A percentile compares a stretch with the other conserved stretches of the same genome.
Conservation (phyloP, 2,888 invertebrate genomes). For the Scotopteryx bipunctaria region DNA sequence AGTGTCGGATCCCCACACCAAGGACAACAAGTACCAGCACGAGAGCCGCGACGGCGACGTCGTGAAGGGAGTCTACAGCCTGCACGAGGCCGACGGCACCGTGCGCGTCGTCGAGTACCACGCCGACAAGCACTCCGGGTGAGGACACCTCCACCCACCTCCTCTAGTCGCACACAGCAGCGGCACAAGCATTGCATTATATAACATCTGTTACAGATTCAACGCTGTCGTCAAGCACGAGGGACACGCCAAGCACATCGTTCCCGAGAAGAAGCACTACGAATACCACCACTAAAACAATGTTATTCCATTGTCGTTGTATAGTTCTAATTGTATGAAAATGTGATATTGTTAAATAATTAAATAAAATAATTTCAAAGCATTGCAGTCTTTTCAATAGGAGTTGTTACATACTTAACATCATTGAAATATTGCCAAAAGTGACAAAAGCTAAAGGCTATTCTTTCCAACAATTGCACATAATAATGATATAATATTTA, state of each 20-base stretch:
- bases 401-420: too few species aligned
- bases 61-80: conserved; percentile 82
- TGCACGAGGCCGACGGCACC: conserved; percentile 82
- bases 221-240: not conserved
- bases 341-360: conserved; percentile 2
- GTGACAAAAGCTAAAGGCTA: too few species aligned
- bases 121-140: conserved; percentile 78
- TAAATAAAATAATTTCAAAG: not conserved
- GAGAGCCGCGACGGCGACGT: conserved; percentile 81
- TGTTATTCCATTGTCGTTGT: not conserved
- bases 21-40: conserved; percentile 80
- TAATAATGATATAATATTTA: too few species aligned
- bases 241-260: not conserved
- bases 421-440: too few species aligned
- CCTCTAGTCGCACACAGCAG: not conserved
- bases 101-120: conserved; percentile 81
- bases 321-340: not conserved
- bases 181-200: too few species aligned
- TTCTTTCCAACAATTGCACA: too few species aligned
- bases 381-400: not conserved
- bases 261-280: not conserved
- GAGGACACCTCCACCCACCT: conserved; percentile 36
- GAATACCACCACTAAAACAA: not conserved
- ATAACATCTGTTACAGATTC: not conserved
- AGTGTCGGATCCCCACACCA: conserved; percentile 80